Evolutionary conservation across 2,888 invertebrate genomes (phyloP), one percentile per base, ranked within the genome.

Genomic region (Carpatolechia fugitivella): DNA sequence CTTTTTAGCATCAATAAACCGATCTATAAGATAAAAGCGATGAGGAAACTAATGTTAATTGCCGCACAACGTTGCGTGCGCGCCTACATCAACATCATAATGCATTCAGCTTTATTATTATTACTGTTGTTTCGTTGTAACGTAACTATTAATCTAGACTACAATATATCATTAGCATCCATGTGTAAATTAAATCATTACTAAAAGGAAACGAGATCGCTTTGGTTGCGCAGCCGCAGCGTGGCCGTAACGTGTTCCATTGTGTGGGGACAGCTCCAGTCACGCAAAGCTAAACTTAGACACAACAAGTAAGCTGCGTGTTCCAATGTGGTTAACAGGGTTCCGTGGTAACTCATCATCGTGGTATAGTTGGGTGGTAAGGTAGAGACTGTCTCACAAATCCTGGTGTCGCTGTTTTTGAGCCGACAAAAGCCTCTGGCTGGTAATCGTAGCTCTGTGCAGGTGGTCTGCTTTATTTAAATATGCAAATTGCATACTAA

Each of bases 151-250:
- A 48, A 35, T 60, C 62, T 63, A 61, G 62, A 65, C 29, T 35
- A 41, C 20, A 20, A 18, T 63, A 61, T 65, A 55, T 55, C 61
- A 62, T 66, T 55, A 54, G 62, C 62, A 70, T 72, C 70, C 70
- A 71, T 58, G 69, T 74, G 70, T 72, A 72, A 80, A 78, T 80
- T 57, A 70, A 76, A 73, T 73, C 65, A 70, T 74, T 72, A 73
- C 66, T 63, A 64, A 69, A 65, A 66, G 67, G 67, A 74, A 74
- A 72, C 63, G 62, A 67, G 65, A 66, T 63, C 64, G 66, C 66
- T 65, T 65, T 65, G 59, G 69, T 71, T 69, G 63, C 62, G 66
- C 72, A 66, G 73, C 67, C 67, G 67, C 68, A 69, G 65, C 31
- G 24, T 49, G 41, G 66, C 63, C 60, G n/a, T 6, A 24, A 24